These are phyloP conservation scores for Thalassarche chlororhynchos DNA, from an alignment of 2,113 vertebrate species.

Conservation along the genomic window DNA sequence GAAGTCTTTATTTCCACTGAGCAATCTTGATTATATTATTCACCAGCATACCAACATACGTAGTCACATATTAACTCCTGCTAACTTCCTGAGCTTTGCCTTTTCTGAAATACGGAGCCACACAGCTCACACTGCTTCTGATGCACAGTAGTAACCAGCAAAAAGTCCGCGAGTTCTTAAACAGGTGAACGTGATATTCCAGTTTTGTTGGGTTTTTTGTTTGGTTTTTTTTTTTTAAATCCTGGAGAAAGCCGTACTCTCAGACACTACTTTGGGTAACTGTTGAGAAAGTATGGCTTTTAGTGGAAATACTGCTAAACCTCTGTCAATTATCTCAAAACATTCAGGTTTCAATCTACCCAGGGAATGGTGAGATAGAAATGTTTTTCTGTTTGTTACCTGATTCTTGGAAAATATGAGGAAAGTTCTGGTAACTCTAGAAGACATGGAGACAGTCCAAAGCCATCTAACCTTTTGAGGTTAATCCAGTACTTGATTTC, in stretches of 20 bases:
- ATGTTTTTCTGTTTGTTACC: neutral
- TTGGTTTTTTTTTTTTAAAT: neutral
- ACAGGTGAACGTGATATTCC: neutral
- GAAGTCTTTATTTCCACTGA: conserved; percentile 46
- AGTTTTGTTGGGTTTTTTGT: neutral
- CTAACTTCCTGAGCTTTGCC: neutral
- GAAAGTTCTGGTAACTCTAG: neutral
- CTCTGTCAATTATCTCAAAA: neutral
- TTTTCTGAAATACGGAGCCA: neutral
- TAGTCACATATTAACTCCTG: conserved; percentile 32
- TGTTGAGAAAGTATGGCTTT: neutral
- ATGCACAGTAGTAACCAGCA: neutral
- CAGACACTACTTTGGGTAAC: neutral
- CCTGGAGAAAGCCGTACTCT: neutral
- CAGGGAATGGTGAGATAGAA: neutral
- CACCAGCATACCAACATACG: conserved; percentile 38
- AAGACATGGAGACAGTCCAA: neutral
- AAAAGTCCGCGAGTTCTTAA: neutral
- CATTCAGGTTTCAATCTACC: neutral
- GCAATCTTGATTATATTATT: conserved; percentile 18
- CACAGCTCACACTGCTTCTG: neutral
- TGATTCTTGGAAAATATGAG: neutral
- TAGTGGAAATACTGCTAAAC: neutral
- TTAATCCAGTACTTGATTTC: neutral
- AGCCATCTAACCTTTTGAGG: neutral